Evolutionary conservation across 2,797 vertebrate species (phyloP).

Genomic region (Coracias cyanogaster): DNA sequence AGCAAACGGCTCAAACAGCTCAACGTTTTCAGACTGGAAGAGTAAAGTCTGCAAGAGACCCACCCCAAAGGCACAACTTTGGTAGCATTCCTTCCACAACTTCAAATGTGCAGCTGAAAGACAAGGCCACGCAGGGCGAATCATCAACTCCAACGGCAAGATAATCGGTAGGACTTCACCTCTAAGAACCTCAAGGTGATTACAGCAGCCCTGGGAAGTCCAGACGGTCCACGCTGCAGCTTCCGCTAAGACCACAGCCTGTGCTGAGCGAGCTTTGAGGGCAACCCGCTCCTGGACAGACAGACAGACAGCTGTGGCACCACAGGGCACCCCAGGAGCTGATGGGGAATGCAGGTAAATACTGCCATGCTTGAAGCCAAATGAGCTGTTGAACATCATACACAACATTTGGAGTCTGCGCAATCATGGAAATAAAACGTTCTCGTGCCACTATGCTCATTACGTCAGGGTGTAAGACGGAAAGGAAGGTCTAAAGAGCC

Average conservation of each 20-base stretch:
- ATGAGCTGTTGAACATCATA: background rate
- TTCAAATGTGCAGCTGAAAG: background rate
- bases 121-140: background rate
- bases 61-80: background rate
- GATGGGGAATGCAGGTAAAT: background rate
- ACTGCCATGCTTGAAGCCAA: background rate
- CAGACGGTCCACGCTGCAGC: background rate
- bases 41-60: background rate
- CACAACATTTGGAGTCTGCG: background rate
- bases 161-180: constrained; percentile 1
- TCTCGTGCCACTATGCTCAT: background rate
- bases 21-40: background rate
- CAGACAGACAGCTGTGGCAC: accelerated
- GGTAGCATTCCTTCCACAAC: background rate
- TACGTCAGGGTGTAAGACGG: background rate
- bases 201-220: background rate
- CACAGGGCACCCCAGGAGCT: background rate
- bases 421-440: background rate
- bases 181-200: background rate
- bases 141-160: constrained; percentile 6
- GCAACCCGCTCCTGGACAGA: accelerated
- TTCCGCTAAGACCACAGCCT: background rate
- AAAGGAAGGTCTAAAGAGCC: background rate
- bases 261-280: background rate
- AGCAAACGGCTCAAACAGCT: background rate